Evolutionary conservation across 2,888 invertebrate genomes (phyloP).

Genomic region (Melitaea athalia): DNA sequence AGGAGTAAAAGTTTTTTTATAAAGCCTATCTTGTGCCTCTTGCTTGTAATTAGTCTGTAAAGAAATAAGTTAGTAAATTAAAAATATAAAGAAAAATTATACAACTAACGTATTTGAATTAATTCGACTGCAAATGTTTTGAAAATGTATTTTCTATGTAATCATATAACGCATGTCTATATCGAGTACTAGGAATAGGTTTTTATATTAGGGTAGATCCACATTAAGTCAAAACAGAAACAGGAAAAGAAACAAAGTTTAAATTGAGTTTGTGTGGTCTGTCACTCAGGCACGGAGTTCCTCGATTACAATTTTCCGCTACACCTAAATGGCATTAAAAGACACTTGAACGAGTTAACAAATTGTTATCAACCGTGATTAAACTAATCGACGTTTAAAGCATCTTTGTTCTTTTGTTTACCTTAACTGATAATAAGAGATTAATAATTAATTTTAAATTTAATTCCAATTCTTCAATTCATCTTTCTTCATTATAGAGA

Average conservation of each 20-base stretch:
- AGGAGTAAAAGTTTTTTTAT: too few relatives aligned
- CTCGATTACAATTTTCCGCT: conserved; percentile 26
- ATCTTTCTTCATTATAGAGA: too few relatives aligned
- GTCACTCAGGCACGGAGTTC: conserved; percentile 27
- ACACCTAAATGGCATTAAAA: conserved; percentile 21
- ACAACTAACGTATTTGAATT: too few relatives aligned
- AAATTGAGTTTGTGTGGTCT: conserved; percentile 60
- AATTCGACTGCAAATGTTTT: too few relatives aligned
- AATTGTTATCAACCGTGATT: background rate
- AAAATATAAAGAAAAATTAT: too few relatives aligned
- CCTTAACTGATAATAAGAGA: background rate
- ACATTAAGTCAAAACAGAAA: conserved; percentile 15
- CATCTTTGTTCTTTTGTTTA: background rate
- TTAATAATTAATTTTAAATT: background rate
- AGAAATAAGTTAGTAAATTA: too few relatives aligned
- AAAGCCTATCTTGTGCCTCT: background rate
- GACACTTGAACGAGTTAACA: conserved; percentile 11
- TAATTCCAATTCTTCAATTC: background rate
- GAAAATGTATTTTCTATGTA: too few relatives aligned
- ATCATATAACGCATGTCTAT: too few relatives aligned
- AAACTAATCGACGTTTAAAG: conserved; percentile 11
- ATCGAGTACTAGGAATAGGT: too few relatives aligned
- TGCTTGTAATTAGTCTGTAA: too few relatives aligned
- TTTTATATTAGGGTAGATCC: conserved; percentile 4
- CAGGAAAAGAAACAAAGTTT: conserved; percentile 48